Conservation (phyloP, 1,140 invertebrate genomes). For the Procambarus clarkii region DNA sequence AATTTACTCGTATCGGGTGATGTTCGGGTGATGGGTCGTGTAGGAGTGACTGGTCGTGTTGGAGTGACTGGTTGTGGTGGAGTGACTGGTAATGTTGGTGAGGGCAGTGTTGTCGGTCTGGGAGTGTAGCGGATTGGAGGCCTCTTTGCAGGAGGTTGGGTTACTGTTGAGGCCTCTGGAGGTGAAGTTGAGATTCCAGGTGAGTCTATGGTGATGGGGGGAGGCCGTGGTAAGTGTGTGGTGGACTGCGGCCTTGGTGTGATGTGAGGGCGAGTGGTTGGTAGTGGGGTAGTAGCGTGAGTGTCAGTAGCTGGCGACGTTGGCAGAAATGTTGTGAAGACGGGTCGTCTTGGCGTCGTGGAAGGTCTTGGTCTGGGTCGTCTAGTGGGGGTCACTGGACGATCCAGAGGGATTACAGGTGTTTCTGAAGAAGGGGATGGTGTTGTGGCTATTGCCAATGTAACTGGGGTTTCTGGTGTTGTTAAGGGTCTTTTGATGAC, state of each 20-base stretch:
- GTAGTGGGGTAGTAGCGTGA: not conserved
- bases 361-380: not conserved
- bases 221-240: not conserved
- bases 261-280: too few species aligned
- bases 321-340: not conserved
- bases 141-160: not conserved
- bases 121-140: not conserved
- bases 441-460: not conserved
- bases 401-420: too few species aligned
- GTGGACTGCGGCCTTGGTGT: not conserved
- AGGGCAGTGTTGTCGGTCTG: not conserved
- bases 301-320: not conserved
- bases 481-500: slow-evolving; percentile 9
- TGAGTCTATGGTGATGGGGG: not conserved
- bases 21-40: not conserved
- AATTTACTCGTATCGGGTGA: too few species aligned
- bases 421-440: not conserved
- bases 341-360: not conserved
- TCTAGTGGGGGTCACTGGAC: not conserved
- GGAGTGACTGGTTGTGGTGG: not conserved
- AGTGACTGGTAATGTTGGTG: not conserved
- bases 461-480: slow-evolving; percentile 19
- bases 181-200: not conserved
- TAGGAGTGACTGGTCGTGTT: not conserved
- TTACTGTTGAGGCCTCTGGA: not conserved